Evolutionary conservation across 2,113 vertebrate genomes (phyloP).

Genomic region (Pituophis catenifer): DNA sequence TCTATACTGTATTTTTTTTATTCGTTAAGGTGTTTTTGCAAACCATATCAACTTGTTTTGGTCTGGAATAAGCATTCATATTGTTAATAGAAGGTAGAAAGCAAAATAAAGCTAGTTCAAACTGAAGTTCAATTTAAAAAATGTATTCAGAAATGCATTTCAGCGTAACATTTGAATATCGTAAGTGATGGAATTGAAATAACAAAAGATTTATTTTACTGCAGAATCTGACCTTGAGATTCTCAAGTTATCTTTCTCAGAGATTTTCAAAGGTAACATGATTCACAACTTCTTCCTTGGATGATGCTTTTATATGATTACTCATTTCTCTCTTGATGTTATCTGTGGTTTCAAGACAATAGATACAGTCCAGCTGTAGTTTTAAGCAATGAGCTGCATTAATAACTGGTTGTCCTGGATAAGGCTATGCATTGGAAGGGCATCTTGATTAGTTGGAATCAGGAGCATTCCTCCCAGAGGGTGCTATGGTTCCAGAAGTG

Average conservation of each 20-base stretch:
- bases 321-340: not conserved
- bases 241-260: not conserved
- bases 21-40: not conserved
- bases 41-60: not conserved
- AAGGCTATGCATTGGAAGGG: not conserved
- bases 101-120: not conserved
- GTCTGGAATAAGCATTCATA: not conserved
- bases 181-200: not conserved
- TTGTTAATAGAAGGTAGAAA: not conserved
- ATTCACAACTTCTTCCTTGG: not conserved
- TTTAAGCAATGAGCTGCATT: not conserved
- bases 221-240: not conserved
- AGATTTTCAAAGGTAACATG: not conserved
- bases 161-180: not conserved
- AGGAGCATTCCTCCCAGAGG: not conserved
- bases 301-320: not conserved
- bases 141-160: not conserved
- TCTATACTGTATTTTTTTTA: not conserved
- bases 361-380: not conserved
- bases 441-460: not conserved
- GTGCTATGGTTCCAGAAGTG: not conserved
- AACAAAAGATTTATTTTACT: not conserved
- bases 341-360: not conserved
- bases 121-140: not conserved
- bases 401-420: not conserved